Evolutionary conservation across 2,113 vertebrate genomes (phyloP).

Genomic region (Tyrannus savana): DNA sequence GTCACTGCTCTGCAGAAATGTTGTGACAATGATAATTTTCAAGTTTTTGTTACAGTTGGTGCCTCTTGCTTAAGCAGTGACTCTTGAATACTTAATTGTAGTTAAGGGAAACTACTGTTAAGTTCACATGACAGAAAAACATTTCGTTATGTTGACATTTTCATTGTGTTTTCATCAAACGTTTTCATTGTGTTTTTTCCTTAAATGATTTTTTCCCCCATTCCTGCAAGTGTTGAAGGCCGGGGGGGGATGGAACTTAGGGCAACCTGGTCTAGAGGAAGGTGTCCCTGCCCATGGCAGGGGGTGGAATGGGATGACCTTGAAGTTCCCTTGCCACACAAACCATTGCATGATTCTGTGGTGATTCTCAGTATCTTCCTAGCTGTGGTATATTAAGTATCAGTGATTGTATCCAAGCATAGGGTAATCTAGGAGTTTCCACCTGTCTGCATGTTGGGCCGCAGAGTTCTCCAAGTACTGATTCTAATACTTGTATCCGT

Average conservation of each 20-base stretch:
- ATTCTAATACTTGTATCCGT: accelerated
- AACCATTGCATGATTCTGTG: not conserved
- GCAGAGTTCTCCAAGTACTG: not conserved
- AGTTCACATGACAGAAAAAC: not conserved
- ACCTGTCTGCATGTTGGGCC: not conserved
- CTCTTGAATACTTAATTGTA: not conserved
- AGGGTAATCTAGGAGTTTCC: not conserved
- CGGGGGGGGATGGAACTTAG: not conserved
- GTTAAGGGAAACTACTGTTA: not conserved
- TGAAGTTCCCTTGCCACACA: not conserved
- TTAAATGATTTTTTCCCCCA: not conserved
- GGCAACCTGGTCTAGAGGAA: not conserved
- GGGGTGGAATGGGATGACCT: not conserved
- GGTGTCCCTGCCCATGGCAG: not conserved
- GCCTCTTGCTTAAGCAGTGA: not conserved
- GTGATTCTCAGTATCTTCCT: not conserved
- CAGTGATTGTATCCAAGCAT: not conserved
- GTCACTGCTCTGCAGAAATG: not conserved
- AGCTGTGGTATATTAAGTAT: accelerated
- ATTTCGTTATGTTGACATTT: not conserved
- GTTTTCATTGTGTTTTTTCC: not conserved
- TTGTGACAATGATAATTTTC: not conserved
- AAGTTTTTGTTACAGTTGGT: not conserved
- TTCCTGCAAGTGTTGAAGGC: not conserved
- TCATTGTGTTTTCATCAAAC: not conserved